Percentiles rank a stretch among this genome's conserved stretches.
phyloP scores from a whole-genome alignment of 2,797 vertebrate species.

The Hoplostethus mediterraneus region DNA sequence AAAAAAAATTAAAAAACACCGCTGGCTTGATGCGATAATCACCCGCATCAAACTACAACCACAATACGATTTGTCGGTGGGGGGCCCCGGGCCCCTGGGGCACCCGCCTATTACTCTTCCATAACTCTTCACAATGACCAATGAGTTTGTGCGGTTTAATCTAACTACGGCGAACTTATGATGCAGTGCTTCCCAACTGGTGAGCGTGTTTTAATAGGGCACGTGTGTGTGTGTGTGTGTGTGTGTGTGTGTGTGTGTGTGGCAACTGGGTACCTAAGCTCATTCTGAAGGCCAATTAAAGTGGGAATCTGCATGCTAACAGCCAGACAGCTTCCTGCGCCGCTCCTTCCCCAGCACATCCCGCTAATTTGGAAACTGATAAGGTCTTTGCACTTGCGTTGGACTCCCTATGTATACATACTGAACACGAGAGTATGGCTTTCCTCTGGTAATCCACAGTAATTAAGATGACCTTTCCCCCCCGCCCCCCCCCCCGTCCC shows the following conservation, averaged over 20 bases:
- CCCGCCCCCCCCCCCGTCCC: too few relatives aligned
- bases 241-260: background rate
- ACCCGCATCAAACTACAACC: too few relatives aligned
- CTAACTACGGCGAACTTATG: slow-evolving; percentile 13
- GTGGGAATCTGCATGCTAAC: slow-evolving; percentile 44
- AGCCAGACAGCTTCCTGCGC: slow-evolving; percentile 28
- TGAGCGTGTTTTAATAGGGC: slow-evolving; percentile 61
- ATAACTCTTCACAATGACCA: slow-evolving; percentile 37
- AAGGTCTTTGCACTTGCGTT: slow-evolving; percentile 67
- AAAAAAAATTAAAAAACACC: too few relatives aligned
- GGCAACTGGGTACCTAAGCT: slow-evolving; percentile 58
- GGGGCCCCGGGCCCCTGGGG: too few relatives aligned
- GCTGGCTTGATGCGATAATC: too few relatives aligned
- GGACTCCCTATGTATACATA: slow-evolving; percentile 44
- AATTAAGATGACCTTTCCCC: slow-evolving; percentile 69
- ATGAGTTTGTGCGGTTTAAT: slow-evolving; percentile 47
- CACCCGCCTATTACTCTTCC: too few relatives aligned
- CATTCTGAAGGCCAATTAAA: slow-evolving; percentile 70
- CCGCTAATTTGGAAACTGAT: slow-evolving; percentile 64
- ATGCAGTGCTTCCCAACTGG: slow-evolving; percentile 41
- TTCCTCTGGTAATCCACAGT: slow-evolving; percentile 70
- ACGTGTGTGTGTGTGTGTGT: background rate
- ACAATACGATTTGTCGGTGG: too few relatives aligned
- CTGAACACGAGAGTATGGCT: slow-evolving; percentile 42
- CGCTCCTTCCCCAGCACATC: slow-evolving; percentile 37